These are phyloP conservation scores for Diorhabda elongata DNA, from an alignment of 1,140 invertebrate species.

Conservation along the genomic window DNA sequence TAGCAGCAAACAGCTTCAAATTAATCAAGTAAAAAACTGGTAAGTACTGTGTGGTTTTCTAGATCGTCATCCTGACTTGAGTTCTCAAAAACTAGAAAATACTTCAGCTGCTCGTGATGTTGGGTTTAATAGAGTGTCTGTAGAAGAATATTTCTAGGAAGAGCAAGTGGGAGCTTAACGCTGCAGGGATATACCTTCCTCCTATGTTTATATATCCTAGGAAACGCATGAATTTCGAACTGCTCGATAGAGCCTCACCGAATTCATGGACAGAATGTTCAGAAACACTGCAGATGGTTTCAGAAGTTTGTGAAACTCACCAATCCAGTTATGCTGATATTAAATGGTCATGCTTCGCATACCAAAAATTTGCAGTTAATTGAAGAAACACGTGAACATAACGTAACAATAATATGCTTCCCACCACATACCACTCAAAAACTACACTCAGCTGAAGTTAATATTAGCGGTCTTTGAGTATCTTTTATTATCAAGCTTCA, in stretches of 20 bases:
- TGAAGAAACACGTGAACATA: background rate
- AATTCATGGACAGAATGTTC: too few relatives aligned
- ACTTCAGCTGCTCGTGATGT: conserved; percentile 41
- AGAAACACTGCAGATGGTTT: too few relatives aligned
- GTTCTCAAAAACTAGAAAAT: conserved; percentile 38
- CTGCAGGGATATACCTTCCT: too few relatives aligned
- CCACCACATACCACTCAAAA: background rate
- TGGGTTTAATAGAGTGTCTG: conserved; percentile 38
- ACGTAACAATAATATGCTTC: background rate
- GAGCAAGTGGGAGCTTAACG: too few relatives aligned
- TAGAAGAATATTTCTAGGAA: too few relatives aligned
- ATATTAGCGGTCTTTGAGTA: background rate
- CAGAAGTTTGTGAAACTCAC: too few relatives aligned
- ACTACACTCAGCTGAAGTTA: background rate
- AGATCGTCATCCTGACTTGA: conserved; percentile 35
- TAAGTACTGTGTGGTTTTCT: conserved; percentile 36
- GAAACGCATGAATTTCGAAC: too few relatives aligned
- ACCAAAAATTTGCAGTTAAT: background rate
- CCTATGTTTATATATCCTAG: too few relatives aligned
- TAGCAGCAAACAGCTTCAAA: too few relatives aligned
- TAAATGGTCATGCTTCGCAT: background rate
- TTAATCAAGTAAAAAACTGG: too few relatives aligned
- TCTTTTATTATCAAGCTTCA: background rate
- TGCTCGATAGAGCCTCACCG: too few relatives aligned
- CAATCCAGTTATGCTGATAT: background rate